Evolutionary conservation across 2,113 vertebrate species (phyloP).

Genomic region (Budorcas taxicolor): DNA sequence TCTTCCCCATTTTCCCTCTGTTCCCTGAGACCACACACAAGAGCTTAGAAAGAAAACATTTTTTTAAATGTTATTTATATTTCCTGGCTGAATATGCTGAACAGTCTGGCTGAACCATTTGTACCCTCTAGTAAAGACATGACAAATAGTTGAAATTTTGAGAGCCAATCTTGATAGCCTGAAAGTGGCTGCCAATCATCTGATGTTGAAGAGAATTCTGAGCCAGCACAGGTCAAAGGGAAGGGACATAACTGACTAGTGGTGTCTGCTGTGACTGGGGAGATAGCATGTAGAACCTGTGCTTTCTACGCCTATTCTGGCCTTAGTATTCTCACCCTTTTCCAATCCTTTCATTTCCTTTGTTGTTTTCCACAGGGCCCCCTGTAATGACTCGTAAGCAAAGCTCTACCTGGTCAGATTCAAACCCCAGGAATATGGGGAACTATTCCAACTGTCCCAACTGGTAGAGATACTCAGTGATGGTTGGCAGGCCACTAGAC

Average conservation of each 20-base stretch:
- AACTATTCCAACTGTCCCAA: not conserved
- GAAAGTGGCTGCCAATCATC: not conserved
- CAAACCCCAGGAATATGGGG: not conserved
- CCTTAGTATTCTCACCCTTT: not conserved
- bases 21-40: not conserved
- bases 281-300: fast-evolving
- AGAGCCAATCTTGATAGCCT: not conserved
- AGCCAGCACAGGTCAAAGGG: not conserved
- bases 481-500: not conserved
- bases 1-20: not conserved
- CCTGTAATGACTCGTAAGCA: not conserved
- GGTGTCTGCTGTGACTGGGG: not conserved
- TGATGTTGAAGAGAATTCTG: not conserved
- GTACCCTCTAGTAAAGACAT: not conserved
- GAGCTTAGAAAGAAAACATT: not conserved
- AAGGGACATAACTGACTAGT: not conserved
- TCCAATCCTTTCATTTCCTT: not conserved
- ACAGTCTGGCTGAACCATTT: not conserved
- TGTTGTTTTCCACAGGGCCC: not conserved
- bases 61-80: not conserved
- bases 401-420: not conserved
- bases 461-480: not conserved
- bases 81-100: not conserved
- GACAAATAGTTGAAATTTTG: not conserved
- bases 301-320: not conserved